A percentile compares a stretch with the other conserved stretches of the same genome.
Conservation (phyloP, 1,140 invertebrate genomes). For the Branchinecta lindahli region DNA sequence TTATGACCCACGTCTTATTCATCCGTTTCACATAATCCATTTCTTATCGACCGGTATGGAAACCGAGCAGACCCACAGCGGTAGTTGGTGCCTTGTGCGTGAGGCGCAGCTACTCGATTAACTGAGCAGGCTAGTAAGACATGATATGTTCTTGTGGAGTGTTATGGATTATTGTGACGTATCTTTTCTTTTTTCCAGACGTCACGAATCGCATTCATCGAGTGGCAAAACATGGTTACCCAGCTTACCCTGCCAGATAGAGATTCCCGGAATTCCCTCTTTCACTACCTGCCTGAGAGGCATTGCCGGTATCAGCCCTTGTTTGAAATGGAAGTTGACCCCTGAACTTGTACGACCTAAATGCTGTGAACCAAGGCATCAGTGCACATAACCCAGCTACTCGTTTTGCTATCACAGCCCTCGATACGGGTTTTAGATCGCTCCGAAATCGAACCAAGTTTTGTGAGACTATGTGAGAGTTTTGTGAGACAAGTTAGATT, state of each 20-base stretch:
- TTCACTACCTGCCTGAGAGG: constrained; percentile 20
- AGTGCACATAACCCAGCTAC: no score
- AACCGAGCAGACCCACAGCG: neutral
- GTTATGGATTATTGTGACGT: neutral
- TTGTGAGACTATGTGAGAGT: no score
- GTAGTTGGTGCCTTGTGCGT: neutral
- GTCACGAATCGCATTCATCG: constrained; percentile 18
- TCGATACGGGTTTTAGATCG: no score
- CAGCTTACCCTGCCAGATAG: constrained; percentile 16
- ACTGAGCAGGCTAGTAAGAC: neutral
- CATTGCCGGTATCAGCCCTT: neutral
- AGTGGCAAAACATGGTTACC: constrained; percentile 18
- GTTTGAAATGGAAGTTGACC: neutral
- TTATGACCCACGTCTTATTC: no score
- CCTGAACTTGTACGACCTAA: no score
- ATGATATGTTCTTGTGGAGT: neutral
- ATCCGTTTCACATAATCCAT: no score
- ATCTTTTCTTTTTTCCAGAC: constrained; percentile 1
- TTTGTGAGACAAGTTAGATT: no score
- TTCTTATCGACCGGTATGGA: no score
- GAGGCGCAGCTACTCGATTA: neutral
- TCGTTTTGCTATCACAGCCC: no score
- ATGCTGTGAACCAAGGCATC: no score
- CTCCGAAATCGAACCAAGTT: no score
- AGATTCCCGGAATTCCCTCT: constrained; percentile 13